These are phyloP conservation scores for Prunella fulvescens DNA, from an alignment of 2,113 vertebrate genomes.

Conservation along the genomic window DNA sequence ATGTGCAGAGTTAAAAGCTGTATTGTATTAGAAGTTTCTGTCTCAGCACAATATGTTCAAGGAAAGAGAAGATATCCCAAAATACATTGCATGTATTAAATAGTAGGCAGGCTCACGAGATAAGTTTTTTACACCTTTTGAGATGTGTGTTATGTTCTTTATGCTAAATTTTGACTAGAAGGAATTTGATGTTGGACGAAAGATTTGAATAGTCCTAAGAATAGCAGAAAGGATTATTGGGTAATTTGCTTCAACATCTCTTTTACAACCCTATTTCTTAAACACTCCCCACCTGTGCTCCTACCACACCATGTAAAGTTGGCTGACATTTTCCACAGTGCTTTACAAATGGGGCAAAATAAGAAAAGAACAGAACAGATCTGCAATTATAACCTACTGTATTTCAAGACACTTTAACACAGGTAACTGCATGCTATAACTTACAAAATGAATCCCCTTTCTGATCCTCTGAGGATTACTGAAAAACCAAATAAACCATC, in stretches of 20 bases:
- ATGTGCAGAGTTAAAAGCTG: not conserved
- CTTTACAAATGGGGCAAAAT: not conserved
- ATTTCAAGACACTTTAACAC: slow-evolving; percentile 36
- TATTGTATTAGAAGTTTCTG: not conserved
- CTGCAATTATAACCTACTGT: not conserved
- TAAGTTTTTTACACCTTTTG: not conserved
- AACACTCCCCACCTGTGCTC: not conserved
- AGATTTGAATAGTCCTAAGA: slow-evolving; percentile 7
- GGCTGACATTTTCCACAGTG: slow-evolving; percentile 18
- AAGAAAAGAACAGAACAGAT: slow-evolving; percentile 24
- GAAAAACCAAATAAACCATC: slow-evolving; percentile 68
- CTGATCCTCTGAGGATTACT: slow-evolving; percentile 51
- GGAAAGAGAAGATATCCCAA: not conserved
- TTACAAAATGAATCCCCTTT: slow-evolving; percentile 33
- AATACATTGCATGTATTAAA: not conserved
- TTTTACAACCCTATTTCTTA: slow-evolving; percentile 13
- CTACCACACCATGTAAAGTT: not conserved
- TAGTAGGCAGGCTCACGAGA: not conserved
- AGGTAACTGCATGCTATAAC: slow-evolving; percentile 22
- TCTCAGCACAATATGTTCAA: not conserved
- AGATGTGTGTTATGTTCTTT: not conserved
- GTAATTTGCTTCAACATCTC: not conserved
- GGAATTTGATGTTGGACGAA: not conserved
- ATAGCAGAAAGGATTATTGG: not conserved
- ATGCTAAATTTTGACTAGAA: slow-evolving; percentile 20